phyloP scores from a whole-genome alignment of 2,888 invertebrate species.

The Pantelozetes paolii region DNA sequence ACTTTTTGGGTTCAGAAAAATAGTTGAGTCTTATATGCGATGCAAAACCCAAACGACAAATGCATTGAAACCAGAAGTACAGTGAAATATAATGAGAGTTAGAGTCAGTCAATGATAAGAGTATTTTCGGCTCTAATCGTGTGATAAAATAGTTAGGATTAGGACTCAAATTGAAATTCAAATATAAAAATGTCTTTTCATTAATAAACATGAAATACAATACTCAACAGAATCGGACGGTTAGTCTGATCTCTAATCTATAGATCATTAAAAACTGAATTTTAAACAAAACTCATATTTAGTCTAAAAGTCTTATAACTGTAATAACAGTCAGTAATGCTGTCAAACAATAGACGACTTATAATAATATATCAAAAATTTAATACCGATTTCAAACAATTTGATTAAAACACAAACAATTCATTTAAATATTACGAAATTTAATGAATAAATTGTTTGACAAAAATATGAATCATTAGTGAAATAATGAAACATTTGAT shows the following conservation, averaged over 20 bases:
- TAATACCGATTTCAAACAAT: not conserved
- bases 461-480: not conserved
- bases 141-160: not conserved
- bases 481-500: not conserved
- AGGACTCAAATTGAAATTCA: not conserved
- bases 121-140: not conserved
- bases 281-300: not conserved
- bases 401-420: constrained; percentile 19
- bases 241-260: not conserved
- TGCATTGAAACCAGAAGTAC: not conserved
- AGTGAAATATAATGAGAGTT: not conserved
- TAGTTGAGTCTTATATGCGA: not conserved
- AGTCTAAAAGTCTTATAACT: not conserved
- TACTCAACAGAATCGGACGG: not conserved
- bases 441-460: not conserved
- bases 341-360: not conserved
- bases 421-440: not conserved
- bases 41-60: not conserved
- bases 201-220: not conserved
- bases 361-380: not conserved
- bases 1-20: not conserved
- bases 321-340: too few relatives aligned
- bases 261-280: not conserved
- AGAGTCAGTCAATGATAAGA: not conserved
- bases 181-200: not conserved